A percentile compares a stretch with the other conserved stretches of the same genome.
phyloP scores from a whole-genome alignment of 2,888 invertebrate species.

The Achlya flavicornis region DNA sequence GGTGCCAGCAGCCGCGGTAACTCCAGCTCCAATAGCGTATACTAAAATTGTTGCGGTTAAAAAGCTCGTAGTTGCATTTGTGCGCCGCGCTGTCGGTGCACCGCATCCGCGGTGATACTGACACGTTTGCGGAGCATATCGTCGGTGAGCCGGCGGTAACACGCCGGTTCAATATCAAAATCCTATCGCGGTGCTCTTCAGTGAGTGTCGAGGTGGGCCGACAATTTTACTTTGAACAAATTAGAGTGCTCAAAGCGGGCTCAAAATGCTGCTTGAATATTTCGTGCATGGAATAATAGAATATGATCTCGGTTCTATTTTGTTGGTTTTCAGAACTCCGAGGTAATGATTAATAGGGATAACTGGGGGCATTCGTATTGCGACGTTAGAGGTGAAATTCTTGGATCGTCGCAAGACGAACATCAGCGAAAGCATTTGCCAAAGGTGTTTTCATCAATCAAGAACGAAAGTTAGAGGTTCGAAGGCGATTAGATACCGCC shows the following conservation, averaged over 20 bases:
- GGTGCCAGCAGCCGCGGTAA: constrained; percentile 89
- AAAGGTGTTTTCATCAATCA: constrained; percentile 88
- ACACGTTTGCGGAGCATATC: constrained; percentile 54
- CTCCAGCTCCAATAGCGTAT: constrained; percentile 88
- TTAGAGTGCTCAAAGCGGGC: constrained; percentile 87
- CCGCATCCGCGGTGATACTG: constrained; percentile 63
- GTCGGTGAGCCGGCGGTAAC: constrained; percentile 54
- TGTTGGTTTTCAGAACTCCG: constrained; percentile 84
- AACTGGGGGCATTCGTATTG: constrained; percentile 86
- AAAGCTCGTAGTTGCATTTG: constrained; percentile 85
- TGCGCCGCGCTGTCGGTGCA: constrained; percentile 76
- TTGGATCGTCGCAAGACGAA: constrained; percentile 85
- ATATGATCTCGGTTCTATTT: constrained; percentile 86
- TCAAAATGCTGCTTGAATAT: constrained; percentile 69
- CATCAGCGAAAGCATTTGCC: constrained; percentile 86
- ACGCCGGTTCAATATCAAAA: constrained; percentile 49
- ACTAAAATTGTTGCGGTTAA: constrained; percentile 89
- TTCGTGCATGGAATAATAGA: constrained; percentile 86
- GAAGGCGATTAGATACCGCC: constrained; percentile 88
- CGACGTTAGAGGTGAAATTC: constrained; percentile 87
- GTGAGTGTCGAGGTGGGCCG: constrained; percentile 56
- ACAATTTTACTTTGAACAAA: constrained; percentile 87
- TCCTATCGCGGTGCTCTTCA: constrained; percentile 49
- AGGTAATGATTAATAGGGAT: constrained; percentile 86
- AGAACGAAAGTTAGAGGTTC: constrained; percentile 87